Base-by-base conservation (phyloP, 2,888 invertebrate genomes). In the Thereva nobilitata region DNA sequence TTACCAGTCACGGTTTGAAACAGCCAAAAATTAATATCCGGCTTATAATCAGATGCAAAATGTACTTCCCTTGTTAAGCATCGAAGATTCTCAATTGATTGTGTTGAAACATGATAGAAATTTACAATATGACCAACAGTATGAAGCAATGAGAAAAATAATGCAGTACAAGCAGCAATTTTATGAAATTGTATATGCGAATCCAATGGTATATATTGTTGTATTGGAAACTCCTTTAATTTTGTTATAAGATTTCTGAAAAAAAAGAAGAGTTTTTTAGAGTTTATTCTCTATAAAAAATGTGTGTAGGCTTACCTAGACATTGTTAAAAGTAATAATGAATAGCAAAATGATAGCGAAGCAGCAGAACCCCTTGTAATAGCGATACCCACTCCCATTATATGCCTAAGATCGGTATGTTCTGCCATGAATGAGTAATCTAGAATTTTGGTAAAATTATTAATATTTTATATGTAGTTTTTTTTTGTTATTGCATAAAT, bases 111-210 rank as follows among this genome's bases (percentile, higher is more conserved):
- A 76, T 97, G 97, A 79, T 97, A 97, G 81, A 97, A 97, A 82
- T 97, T 97, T 41, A 97, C 93, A 78, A 97, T 91, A 76, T 97
- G 97, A 0, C 97, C 97, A 3, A 95, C 89, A 0, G 95, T 93
- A 77, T 97, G 97, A 0, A 96, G 83, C 1, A 96, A 83, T 0
- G 95, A 93, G 82, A 97, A 97, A 82, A 97, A 94, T 0, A 95
- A 82, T 0, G 95, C 96, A 0, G 97, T 97, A 73, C 95, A 92
- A 0, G 97, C 97, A 0, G 94, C 95, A 64, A 97, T 95, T 82
- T 97, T 97, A 80, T 97, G 97, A 79, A 97, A 97, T 76, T 95
- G 95, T 64, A 97, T 95, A 75, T 97, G 95, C 0, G 96, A 92
- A 79, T 97, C 97, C 34, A 96, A 80, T 0, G 96, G 96, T 66